A percentile compares a stretch with the other conserved stretches of the same genome.
Conservation (phyloP, 2,797 vertebrate species). For the Myripristis jacobus region DNA sequence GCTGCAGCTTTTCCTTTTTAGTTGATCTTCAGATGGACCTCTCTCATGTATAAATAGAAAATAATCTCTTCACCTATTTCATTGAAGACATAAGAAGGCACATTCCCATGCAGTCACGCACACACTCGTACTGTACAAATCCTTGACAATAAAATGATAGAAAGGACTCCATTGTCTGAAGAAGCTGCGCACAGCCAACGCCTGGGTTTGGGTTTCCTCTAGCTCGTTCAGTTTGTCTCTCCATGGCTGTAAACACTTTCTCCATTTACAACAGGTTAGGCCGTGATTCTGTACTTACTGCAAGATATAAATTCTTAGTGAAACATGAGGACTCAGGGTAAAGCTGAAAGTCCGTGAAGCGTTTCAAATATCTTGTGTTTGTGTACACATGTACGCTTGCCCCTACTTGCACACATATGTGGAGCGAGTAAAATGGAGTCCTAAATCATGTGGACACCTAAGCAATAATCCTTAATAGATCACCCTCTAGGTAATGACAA, state of each 20-base stretch:
- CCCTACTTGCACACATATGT: background rate
- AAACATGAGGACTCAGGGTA: slow-evolving; percentile 49
- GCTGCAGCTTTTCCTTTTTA: slow-evolving; percentile 2
- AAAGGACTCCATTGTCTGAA: slow-evolving; percentile 53
- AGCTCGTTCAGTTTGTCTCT: slow-evolving; percentile 61
- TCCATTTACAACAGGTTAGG: slow-evolving; percentile 54
- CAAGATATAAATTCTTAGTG: slow-evolving; percentile 37
- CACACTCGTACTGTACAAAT: slow-evolving; percentile 20
- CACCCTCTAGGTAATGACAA: slow-evolving; percentile 57
- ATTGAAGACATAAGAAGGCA: background rate
- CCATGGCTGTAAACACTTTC: slow-evolving; percentile 64
- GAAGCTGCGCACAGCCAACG: slow-evolving; percentile 36
- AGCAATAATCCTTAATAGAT: slow-evolving; percentile 36
- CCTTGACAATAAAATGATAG: slow-evolving; percentile 49
- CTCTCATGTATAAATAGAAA: background rate
- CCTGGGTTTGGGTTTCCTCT: slow-evolving; percentile 46
- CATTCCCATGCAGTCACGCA: slow-evolving; percentile 23
- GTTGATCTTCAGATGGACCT: slow-evolving; percentile 7
- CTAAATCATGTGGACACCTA: slow-evolving; percentile 64
- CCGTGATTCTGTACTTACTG: slow-evolving; percentile 39
- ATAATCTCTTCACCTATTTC: background rate
- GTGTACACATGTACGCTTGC: slow-evolving; percentile 3
- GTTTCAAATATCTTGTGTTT: background rate
- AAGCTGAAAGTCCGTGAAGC: slow-evolving; percentile 38
- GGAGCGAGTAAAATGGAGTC: slow-evolving; percentile 18